These are phyloP conservation scores for Hypselothyrea guttata DNA, from an alignment of 2,888 invertebrate species.

Conservation along the genomic window DNA sequence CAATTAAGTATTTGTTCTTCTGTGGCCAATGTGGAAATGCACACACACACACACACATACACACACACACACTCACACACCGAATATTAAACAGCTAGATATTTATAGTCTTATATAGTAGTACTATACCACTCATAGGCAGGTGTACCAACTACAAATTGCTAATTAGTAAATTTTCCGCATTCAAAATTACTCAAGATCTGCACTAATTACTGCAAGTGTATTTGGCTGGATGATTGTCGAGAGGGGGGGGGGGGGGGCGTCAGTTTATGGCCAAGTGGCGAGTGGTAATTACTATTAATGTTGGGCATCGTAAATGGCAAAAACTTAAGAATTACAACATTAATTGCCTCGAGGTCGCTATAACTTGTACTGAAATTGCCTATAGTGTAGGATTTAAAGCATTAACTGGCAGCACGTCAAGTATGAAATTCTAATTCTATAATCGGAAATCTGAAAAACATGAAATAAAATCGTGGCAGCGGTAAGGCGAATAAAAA, in stretches of 20 bases:
- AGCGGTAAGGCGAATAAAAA: slow-evolving; percentile 60
- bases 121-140: background rate
- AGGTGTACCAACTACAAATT: slow-evolving; percentile 20
- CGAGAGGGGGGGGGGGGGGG: background rate
- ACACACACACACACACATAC: slow-evolving; percentile 5
- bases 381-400: background rate
- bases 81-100: background rate
- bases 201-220: slow-evolving; percentile 40
- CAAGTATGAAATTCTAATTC: background rate
- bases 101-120: slow-evolving; percentile 5
- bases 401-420: background rate
- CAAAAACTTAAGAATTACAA: slow-evolving; percentile 37
- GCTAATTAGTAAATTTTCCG: slow-evolving; percentile 39
- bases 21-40: slow-evolving; percentile 36
- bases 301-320: slow-evolving; percentile 33
- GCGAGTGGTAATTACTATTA: slow-evolving; percentile 20
- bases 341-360: slow-evolving; percentile 42
- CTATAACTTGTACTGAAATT: slow-evolving; percentile 1
- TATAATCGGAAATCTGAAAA: slow-evolving; percentile 9
- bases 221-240: slow-evolving; percentile 21
- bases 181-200: slow-evolving; percentile 32
- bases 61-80: background rate
- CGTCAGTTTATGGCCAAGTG: background rate
- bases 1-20: slow-evolving; percentile 65
- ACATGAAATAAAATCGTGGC: slow-evolving; percentile 36